Evolutionary conservation across 2,888 invertebrate genomes (phyloP).

Genomic region (Lydus trimaculatus): DNA sequence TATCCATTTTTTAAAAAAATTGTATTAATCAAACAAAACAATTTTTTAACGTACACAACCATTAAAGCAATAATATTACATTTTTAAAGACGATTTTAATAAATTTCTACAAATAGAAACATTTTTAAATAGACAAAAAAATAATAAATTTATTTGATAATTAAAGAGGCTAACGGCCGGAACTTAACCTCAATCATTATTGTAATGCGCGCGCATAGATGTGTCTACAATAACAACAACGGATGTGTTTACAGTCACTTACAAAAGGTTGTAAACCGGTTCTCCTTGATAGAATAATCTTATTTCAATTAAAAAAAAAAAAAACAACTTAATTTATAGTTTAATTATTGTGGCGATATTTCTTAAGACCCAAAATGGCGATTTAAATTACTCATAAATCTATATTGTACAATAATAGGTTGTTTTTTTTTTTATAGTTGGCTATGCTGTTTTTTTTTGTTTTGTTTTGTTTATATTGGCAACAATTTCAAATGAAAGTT

Average conservation of each 20-base stretch:
- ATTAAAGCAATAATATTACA: neutral
- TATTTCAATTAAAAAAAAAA: neutral
- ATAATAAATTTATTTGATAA: neutral
- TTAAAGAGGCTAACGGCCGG: constrained; percentile 15
- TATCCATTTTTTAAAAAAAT: constrained; percentile 21
- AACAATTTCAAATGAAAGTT: neutral
- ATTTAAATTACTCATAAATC: neutral
- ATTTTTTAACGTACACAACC: neutral
- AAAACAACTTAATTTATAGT: neutral
- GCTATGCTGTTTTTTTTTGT: neutral
- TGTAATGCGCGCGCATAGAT: neutral
- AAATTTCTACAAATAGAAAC: neutral
- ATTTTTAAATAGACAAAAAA: neutral
- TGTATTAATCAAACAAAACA: neutral
- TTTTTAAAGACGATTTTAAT: neutral
- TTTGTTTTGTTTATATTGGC: neutral
- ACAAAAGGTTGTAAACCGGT: neutral
- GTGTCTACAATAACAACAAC: neutral
- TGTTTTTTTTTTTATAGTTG: too few species aligned
- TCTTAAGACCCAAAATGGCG: neutral
- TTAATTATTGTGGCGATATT: neutral
- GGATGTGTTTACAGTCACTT: constrained; percentile 4
- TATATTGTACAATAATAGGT: neutral
- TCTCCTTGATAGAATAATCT: neutral
- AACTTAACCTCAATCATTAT: constrained; percentile 22